Evolutionary conservation across 35 echinoderm and acorn worm species (phyloP).

Genomic region (Amphiura filiformis): DNA sequence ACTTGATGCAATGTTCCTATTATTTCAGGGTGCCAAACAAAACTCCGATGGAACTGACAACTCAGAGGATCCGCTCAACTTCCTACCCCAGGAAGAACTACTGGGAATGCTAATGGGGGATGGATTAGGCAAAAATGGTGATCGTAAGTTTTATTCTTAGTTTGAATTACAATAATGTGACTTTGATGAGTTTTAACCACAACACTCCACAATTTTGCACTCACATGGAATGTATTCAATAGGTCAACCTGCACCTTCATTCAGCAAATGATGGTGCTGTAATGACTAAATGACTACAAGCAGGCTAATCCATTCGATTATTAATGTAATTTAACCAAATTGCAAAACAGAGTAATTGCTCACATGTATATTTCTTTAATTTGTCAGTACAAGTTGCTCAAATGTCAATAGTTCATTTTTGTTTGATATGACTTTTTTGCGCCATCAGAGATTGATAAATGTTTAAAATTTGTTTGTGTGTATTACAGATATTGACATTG

Average conservation of each 20-base stretch:
- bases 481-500: constrained; percentile 75
- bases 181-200: too few relatives aligned
- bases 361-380: too few relatives aligned
- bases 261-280: background rate
- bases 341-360: too few relatives aligned
- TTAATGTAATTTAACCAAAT: too few relatives aligned
- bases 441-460: too few relatives aligned
- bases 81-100: constrained; percentile 89
- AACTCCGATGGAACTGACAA: constrained; percentile 54
- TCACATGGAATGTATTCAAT: background rate
- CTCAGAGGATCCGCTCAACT: constrained; percentile 90
- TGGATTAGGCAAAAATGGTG: constrained; percentile 76
- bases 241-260: background rate
- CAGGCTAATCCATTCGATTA: too few relatives aligned
- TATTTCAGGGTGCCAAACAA: background rate
- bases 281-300: background rate
- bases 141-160: constrained; percentile 54
- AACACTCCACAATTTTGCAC: too few relatives aligned
- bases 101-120: constrained; percentile 88
- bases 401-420: too few relatives aligned
- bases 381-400: too few relatives aligned
- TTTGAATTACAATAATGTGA: background rate
- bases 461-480: too few relatives aligned
- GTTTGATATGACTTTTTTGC: too few relatives aligned
- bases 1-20: too few relatives aligned